phyloP scores from a whole-genome alignment of 2,113 vertebrate species.

The Porphyrio hochstetteri region DNA sequence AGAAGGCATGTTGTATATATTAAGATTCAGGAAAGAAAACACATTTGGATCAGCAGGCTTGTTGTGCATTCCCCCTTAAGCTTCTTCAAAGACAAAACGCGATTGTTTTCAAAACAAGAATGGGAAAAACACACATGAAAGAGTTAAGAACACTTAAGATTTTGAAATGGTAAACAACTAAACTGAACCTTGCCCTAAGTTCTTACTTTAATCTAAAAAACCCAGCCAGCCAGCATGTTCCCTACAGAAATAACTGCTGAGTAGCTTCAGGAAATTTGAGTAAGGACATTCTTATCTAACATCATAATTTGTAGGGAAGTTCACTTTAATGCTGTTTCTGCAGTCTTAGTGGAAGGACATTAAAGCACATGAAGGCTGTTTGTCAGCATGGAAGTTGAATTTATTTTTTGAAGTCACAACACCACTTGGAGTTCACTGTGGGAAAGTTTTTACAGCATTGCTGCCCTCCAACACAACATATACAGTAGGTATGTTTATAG shows the following conservation, averaged over 20 bases:
- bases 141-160: conserved; percentile 62
- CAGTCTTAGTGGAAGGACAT: conserved; percentile 57
- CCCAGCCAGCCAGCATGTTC: conserved; percentile 37
- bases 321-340: conserved; percentile 61
- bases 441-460: conserved; percentile 51
- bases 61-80: not conserved
- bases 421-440: conserved; percentile 58
- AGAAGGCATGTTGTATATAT: not conserved
- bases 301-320: conserved; percentile 61
- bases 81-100: conserved; percentile 39
- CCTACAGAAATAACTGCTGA: conserved; percentile 67
- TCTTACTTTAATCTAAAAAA: conserved; percentile 66
- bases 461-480: conserved; percentile 42
- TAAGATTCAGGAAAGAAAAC: not conserved
- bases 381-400: conserved; percentile 47
- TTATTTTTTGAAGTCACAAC: conserved; percentile 55
- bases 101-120: conserved; percentile 60
- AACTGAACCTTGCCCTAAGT: conserved; percentile 68
- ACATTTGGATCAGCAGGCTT: not conserved
- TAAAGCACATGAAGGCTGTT: conserved; percentile 36
- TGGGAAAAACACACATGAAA: conserved; percentile 59
- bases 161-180: conserved; percentile 64
- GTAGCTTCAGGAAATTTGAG: conserved; percentile 69
- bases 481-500: conserved; percentile 63
- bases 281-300: conserved; percentile 69